Conservation (phyloP, 2,888 invertebrate genomes). For the Athrips mouffetella region DNA sequence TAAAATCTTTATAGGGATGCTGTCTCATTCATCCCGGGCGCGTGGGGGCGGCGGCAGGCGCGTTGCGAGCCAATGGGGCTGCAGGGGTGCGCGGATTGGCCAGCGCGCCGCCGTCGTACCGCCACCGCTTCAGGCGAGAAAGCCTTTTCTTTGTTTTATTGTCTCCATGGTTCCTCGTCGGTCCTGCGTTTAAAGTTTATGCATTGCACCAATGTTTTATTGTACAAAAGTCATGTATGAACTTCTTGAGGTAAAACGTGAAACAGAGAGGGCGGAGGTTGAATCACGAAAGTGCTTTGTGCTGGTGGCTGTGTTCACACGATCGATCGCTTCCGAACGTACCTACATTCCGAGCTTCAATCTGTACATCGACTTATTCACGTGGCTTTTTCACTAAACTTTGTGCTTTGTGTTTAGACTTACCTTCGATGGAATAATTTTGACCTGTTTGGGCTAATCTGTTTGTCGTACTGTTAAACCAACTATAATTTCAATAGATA, state of each 20-base stretch:
- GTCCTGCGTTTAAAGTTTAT: constrained; percentile 77
- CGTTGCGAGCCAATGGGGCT: constrained; percentile 30
- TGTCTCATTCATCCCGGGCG: constrained; percentile 60
- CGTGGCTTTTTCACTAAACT: too few relatives aligned
- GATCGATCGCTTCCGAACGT: constrained; percentile 4
- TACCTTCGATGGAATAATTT: too few relatives aligned
- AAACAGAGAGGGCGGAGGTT: constrained; percentile 52
- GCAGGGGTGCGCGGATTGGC: constrained; percentile 32
- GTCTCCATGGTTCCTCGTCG: constrained; percentile 75
- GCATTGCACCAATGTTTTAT: constrained; percentile 75
- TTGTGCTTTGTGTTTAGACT: too few relatives aligned
- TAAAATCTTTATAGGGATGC: constrained; percentile 65
- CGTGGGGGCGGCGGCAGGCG: constrained; percentile 26
- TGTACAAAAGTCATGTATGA: constrained; percentile 74
- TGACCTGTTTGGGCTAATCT: too few relatives aligned
- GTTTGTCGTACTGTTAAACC: too few relatives aligned
- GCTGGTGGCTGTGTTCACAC: constrained; percentile 41
- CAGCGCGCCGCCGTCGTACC: constrained; percentile 35
- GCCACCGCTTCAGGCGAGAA: constrained; percentile 61
- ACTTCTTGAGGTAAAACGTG: constrained; percentile 67
- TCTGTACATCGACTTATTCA: too few relatives aligned
- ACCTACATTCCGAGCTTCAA: not conserved
- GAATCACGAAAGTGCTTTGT: constrained; percentile 44
- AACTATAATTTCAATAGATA: too few relatives aligned
- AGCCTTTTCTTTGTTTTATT: constrained; percentile 76